A percentile compares a stretch with the other conserved stretches of the same genome.
These are phyloP conservation scores for Barnardius zonarius DNA, from an alignment of 2,113 vertebrate species.

Conservation along the genomic window DNA sequence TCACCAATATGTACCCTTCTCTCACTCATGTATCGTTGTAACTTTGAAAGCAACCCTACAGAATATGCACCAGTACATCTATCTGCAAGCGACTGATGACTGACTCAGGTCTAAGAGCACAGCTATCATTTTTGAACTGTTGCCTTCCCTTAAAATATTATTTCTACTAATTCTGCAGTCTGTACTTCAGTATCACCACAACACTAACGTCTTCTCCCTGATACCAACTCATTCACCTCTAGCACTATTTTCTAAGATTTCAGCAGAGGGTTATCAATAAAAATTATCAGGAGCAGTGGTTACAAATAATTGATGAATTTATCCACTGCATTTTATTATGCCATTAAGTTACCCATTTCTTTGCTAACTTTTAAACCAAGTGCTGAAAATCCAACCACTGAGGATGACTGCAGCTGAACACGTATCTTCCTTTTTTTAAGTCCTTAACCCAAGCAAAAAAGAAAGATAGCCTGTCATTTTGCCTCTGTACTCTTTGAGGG, in stretches of 20 bases:
- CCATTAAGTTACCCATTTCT: background rate
- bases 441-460: background rate
- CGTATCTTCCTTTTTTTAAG: background rate
- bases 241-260: background rate
- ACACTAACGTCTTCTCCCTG: background rate
- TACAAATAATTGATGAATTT: background rate
- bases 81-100: background rate
- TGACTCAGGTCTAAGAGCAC: background rate
- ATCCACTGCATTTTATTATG: background rate
- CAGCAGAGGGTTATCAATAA: background rate
- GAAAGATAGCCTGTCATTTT: background rate
- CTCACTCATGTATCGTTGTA: background rate
- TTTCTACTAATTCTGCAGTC: background rate
- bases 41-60: background rate
- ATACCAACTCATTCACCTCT: background rate
- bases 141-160: background rate
- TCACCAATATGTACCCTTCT: accelerated
- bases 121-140: background rate
- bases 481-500: background rate
- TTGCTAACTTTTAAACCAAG: background rate
- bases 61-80: background rate
- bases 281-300: background rate
- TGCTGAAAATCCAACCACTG: background rate
- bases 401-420: background rate
- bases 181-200: background rate